Evolutionary conservation across 2,888 invertebrate genomes (phyloP), one percentile per base, ranked within the genome.

Genomic region (Ariolimax columbianus): DNA sequence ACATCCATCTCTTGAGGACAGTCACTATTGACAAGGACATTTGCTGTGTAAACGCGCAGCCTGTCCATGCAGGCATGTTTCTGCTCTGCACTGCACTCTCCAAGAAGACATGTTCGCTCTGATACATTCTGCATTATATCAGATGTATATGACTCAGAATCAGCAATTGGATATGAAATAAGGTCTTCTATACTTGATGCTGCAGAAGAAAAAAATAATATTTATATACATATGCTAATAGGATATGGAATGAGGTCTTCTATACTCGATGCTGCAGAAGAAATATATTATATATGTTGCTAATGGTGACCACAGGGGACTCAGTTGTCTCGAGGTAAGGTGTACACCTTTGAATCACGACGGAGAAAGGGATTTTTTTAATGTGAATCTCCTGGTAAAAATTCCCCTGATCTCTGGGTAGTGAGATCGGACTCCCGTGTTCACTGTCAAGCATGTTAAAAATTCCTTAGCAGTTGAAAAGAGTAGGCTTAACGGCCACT

Each of bases 171-270:
- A 80, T 89, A 90, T 38, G 91, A 91, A 14, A 92, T 87, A 30
- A 92, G 90, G 79, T 92, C 92, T 86, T 92, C 92, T 51, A 92
- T 90, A 78, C 83, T 90, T 40, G 79, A 23, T 73, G 75, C 84
- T 82, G 36, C 38, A 36, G 33, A 83, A 19, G 51, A 23, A 51
- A 66, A 77, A 59, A 75, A 78, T n/a, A 17, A 59, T 55, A 55
- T 11, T 14, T 36, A 47, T 47, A 47, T 55, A 30, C 7, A 66
- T 40, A 26, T 40, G 6, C 40, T n/a, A 11, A n/a, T 59, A n/a
- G 75, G 80, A 80, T 89, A 90, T 38, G 91, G 91, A 14, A 92
- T 87, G 33, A 92, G 90, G 79, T 92, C 92, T 86, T 92, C 92
- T 51, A 92, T 90, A 78, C 83, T 90, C 33, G 79, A 23, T 73